phyloP scores from a whole-genome alignment of 2,797 vertebrate species.

The Centropyge bicolor region DNA sequence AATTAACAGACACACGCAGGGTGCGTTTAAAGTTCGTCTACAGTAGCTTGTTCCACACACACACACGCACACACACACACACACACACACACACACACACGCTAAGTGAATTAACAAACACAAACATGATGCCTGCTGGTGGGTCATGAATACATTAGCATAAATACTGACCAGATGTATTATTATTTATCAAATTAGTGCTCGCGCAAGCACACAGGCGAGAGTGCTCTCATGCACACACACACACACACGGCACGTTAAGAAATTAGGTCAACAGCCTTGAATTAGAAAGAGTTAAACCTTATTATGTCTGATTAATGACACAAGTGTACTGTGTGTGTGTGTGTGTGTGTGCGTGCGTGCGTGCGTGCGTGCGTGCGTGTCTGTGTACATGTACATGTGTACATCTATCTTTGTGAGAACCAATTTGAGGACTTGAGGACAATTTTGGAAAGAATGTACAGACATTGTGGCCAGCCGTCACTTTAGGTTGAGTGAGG shows the following conservation, averaged over 20 bases:
- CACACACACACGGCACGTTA: constrained; percentile 25
- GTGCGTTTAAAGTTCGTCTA: constrained; percentile 33
- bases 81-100: constrained; percentile 33
- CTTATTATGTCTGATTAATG: constrained; percentile 79
- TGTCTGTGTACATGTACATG: not conserved
- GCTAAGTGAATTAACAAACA: constrained; percentile 76
- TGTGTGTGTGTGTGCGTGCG: not conserved
- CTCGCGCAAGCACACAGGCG: constrained; percentile 18
- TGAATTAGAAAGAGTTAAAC: constrained; percentile 71
- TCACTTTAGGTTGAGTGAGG: too few species aligned
- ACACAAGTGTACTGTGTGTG: constrained; percentile 36
- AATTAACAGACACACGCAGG: constrained; percentile 49
- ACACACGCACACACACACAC: constrained; percentile 18
- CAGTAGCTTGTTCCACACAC: constrained; percentile 35
- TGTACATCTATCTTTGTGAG: too few species aligned
- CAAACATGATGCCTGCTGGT: constrained; percentile 78
- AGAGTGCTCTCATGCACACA: rapidly evolving
- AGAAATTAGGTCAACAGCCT: constrained; percentile 79
- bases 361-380: constrained; percentile 8
- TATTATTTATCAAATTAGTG: constrained; percentile 81
- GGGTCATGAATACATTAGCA: constrained; percentile 81
- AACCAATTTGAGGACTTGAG: too few species aligned
- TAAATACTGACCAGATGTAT: constrained; percentile 81
- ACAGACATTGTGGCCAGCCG: too few species aligned
- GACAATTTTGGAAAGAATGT: too few species aligned